These are phyloP conservation scores for Phalacrocorax brasilianus DNA, from an alignment of 2,113 vertebrate genomes.

Conservation along the genomic window DNA sequence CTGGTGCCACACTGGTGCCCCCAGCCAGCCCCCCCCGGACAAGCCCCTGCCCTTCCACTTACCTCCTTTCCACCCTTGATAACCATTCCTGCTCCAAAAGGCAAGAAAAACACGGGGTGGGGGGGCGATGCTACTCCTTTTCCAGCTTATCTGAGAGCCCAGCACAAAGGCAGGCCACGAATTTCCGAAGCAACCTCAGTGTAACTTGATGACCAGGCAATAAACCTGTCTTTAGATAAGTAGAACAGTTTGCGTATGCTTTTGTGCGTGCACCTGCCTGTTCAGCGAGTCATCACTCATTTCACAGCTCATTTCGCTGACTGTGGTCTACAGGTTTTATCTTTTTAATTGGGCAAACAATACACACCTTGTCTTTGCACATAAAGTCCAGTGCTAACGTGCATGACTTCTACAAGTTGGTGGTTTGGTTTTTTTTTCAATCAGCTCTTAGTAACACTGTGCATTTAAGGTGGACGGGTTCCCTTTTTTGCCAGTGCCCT, in stretches of 20 bases:
- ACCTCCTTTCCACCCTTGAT: rapidly evolving
- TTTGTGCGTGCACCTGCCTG: slow-evolving; percentile 43
- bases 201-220: slow-evolving; percentile 45
- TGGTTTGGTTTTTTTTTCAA: not conserved
- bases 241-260: slow-evolving; percentile 13
- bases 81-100: not conserved
- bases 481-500: not conserved
- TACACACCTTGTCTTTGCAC: slow-evolving; percentile 52
- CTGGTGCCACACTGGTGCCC: rapidly evolving
- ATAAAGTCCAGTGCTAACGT: slow-evolving; percentile 38
- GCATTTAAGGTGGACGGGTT: not conserved
- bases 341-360: slow-evolving; percentile 64
- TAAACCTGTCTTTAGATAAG: slow-evolving; percentile 48
- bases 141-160: not conserved
- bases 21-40: not conserved
- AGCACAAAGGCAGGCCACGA: not conserved
- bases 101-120: not conserved
- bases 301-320: slow-evolving; percentile 59
- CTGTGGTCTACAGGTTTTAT: slow-evolving; percentile 45
- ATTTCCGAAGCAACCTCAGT: not conserved
- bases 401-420: not conserved
- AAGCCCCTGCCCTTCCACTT: not conserved
- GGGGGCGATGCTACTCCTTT: not conserved
- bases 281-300: slow-evolving; percentile 48
- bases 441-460: not conserved